phyloP scores from a whole-genome alignment of 2,888 invertebrate genomes.

The Dermolepida albohirtum region DNA sequence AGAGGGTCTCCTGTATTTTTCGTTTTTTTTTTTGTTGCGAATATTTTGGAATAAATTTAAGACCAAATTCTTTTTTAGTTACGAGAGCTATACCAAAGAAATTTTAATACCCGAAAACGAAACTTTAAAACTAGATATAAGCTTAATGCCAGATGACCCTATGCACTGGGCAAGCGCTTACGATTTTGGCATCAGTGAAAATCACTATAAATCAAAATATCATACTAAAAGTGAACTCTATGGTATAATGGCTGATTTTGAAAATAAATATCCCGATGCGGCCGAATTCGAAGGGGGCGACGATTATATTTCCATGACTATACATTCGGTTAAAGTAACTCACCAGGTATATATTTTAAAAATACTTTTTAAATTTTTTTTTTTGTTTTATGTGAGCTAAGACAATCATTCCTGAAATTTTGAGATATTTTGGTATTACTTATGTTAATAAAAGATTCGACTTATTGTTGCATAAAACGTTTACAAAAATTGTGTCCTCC shows the following conservation, averaged over 20 bases:
- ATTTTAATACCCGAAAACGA: slow-evolving; percentile 73
- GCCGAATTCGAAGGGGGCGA: slow-evolving; percentile 80
- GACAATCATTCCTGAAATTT: too few species aligned
- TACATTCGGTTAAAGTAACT: slow-evolving; percentile 80
- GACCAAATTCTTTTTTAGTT: slow-evolving; percentile 62
- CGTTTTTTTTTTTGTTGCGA: too few species aligned
- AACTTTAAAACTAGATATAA: slow-evolving; percentile 78
- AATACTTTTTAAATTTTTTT: too few species aligned
- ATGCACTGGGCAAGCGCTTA: slow-evolving; percentile 87
- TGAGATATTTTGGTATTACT: too few species aligned
- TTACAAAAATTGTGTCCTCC: too few species aligned
- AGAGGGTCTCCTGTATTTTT: too few species aligned
- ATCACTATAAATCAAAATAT: slow-evolving; percentile 75
- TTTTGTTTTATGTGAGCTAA: too few species aligned
- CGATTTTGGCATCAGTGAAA: slow-evolving; percentile 78
- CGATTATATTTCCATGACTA: slow-evolving; percentile 73
- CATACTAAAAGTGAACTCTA: slow-evolving; percentile 75
- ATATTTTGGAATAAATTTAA: too few species aligned
- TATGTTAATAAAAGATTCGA: too few species aligned
- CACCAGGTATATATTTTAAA: slow-evolving; percentile 69
- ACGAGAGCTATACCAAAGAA: slow-evolving; percentile 72
- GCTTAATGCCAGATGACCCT: slow-evolving; percentile 83
- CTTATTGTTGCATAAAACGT: too few species aligned
- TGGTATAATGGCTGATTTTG: slow-evolving; percentile 74
- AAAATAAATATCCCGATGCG: slow-evolving; percentile 74